Conservation (phyloP, 2,888 invertebrate genomes). For the Andricus quercusramuli region DNA sequence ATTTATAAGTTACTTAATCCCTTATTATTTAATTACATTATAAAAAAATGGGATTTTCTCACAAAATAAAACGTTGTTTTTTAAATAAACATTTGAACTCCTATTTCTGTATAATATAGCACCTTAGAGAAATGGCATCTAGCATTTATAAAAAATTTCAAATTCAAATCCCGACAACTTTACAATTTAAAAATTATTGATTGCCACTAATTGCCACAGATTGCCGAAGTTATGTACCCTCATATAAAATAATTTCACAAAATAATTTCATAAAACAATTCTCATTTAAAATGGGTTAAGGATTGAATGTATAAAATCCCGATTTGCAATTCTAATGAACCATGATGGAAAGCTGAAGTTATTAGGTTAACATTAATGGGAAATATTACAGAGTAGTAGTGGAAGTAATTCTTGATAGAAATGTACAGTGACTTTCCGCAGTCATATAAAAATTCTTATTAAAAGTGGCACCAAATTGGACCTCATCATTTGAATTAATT, state of each 20-base stretch:
- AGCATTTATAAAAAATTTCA: too few relatives aligned
- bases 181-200: too few relatives aligned
- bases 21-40: too few relatives aligned
- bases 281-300: conserved; percentile 6
- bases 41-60: too few relatives aligned
- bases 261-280: conserved; percentile 1
- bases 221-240: too few relatives aligned
- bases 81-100: too few relatives aligned
- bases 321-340: conserved; percentile 22
- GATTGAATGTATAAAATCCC: conserved; percentile 17
- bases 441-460: not conserved
- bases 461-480: not conserved
- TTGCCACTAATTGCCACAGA: too few relatives aligned
- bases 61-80: too few relatives aligned
- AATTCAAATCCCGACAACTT: too few relatives aligned
- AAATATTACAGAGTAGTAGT: not conserved
- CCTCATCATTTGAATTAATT: conserved; percentile 6
- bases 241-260: not conserved
- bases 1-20: too few relatives aligned
- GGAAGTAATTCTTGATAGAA: not conserved
- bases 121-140: too few relatives aligned
- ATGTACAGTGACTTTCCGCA: conserved; percentile 14
- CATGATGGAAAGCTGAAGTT: not conserved
- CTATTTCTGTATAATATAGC: too few relatives aligned
- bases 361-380: conserved; percentile 10